phyloP scores from a whole-genome alignment of 2,888 invertebrate species.

The Hypercompe scribonia region DNA sequence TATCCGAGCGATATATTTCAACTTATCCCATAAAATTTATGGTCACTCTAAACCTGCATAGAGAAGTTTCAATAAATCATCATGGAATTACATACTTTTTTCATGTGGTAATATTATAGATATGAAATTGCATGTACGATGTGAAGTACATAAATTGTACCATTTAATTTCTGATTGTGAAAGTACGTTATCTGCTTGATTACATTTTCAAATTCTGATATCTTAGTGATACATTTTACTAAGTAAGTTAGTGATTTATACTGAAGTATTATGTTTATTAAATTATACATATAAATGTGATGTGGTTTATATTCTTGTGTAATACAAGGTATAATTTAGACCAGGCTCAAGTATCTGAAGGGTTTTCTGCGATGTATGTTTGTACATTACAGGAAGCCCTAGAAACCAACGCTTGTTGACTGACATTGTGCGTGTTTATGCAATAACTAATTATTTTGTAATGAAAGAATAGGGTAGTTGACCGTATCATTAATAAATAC shows the following conservation, averaged over 20 bases:
- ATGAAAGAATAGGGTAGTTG: constrained; percentile 11
- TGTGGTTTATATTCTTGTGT: not conserved
- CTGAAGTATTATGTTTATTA: not conserved
- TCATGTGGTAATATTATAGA: constrained; percentile 45
- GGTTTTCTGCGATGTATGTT: constrained; percentile 11
- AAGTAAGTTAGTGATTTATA: not conserved
- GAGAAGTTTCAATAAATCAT: constrained; percentile 51
- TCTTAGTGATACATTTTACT: not conserved
- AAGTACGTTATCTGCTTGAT: constrained; percentile 15
- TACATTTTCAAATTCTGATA: not conserved
- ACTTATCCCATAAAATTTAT: constrained; percentile 31
- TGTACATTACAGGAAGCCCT: no score
- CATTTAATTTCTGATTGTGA: constrained; percentile 35
- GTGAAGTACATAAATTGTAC: constrained; percentile 34
- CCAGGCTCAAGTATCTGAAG: not conserved
- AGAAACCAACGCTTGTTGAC: no score
- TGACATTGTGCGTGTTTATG: no score
- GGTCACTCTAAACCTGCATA: constrained; percentile 41
- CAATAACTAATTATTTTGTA: not conserved
- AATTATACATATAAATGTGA: no score
- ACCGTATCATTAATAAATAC: no score
- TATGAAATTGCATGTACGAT: constrained; percentile 23
- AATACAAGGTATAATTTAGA: not conserved
- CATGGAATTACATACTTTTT: constrained; percentile 40
- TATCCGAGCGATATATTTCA: constrained; percentile 21